A percentile compares a stretch with the other conserved stretches of the same genome.
These are phyloP conservation scores for Acanthococcus lagerstroemiae DNA, from an alignment of 2,888 invertebrate genomes.

Conservation along the genomic window DNA sequence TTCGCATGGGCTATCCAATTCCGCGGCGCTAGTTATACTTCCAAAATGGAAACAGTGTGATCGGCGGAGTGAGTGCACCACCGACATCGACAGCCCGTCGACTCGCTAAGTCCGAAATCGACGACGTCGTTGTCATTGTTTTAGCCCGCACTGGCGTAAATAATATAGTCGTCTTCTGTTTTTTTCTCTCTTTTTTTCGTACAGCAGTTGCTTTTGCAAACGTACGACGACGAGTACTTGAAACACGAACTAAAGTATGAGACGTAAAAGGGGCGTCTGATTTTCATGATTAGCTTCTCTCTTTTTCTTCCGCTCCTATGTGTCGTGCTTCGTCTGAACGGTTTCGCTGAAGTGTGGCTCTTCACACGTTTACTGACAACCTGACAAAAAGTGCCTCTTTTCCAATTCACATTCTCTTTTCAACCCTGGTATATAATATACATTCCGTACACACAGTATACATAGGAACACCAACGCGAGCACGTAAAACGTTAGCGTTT, in stretches of 20 bases:
- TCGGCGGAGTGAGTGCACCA: too few species aligned
- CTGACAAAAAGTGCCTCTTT: conserved; percentile 27
- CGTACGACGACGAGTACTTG: not conserved
- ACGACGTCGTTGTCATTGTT: not conserved
- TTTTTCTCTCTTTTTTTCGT: not conserved
- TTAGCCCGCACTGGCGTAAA: conserved; percentile 11
- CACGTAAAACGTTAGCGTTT: too few species aligned
- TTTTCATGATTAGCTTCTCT: conserved; percentile 27
- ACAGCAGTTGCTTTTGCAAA: not conserved
- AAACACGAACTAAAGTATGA: conserved; percentile 9
- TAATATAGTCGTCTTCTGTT: conserved; percentile 4
- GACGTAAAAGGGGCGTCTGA: conserved; percentile 12
- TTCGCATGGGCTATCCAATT: too few species aligned
- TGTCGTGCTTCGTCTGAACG: conserved; percentile 24
- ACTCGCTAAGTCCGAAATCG: too few species aligned
- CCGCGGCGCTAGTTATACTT: too few species aligned
- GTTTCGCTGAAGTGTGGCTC: conserved; percentile 29
- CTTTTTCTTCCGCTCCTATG: not conserved
- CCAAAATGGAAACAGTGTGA: too few species aligned
- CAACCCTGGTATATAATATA: too few species aligned
- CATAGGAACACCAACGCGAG: too few species aligned
- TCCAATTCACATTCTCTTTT: too few species aligned
- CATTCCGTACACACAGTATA: too few species aligned
- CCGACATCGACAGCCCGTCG: too few species aligned
- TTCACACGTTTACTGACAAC: conserved; percentile 31